phyloP scores from a whole-genome alignment of 2,113 vertebrate genomes.

The Semnornis frantzii region DNA sequence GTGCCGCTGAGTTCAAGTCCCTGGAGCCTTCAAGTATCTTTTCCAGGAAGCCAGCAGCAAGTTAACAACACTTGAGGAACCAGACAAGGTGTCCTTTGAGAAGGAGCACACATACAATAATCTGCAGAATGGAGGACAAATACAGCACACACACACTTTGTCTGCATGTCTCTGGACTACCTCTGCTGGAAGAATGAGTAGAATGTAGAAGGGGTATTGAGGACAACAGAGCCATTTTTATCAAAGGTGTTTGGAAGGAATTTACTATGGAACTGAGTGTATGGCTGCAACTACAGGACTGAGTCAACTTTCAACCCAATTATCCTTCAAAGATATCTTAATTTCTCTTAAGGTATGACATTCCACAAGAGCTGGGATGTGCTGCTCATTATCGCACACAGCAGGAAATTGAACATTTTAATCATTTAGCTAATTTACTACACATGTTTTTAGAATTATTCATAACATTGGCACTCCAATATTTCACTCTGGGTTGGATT shows the following conservation, averaged over 20 bases:
- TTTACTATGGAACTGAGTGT: fast-evolving
- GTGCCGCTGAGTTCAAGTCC: background rate
- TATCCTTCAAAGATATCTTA: background rate
- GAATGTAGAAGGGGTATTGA: background rate
- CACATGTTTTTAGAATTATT: background rate
- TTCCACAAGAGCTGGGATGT: background rate
- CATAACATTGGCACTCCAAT: background rate
- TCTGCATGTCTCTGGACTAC: background rate
- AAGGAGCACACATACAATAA: background rate
- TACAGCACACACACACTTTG: background rate
- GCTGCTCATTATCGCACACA: background rate
- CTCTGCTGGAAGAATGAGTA: background rate
- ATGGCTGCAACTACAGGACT: background rate
- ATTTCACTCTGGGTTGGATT: background rate
- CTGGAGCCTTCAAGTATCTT: background rate
- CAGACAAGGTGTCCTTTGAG: slow-evolving; percentile 44
- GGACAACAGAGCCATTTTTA: background rate
- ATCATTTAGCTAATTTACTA: background rate
- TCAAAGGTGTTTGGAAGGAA: background rate
- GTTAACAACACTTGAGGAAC: background rate
- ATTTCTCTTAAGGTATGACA: fast-evolving
- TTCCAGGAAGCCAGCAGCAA: slow-evolving; percentile 34
- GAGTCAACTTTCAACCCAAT: background rate
- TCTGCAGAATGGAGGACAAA: background rate
- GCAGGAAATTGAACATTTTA: background rate